Conservation (phyloP, 2,797 vertebrate species). For the Semotilus atromaculatus region DNA sequence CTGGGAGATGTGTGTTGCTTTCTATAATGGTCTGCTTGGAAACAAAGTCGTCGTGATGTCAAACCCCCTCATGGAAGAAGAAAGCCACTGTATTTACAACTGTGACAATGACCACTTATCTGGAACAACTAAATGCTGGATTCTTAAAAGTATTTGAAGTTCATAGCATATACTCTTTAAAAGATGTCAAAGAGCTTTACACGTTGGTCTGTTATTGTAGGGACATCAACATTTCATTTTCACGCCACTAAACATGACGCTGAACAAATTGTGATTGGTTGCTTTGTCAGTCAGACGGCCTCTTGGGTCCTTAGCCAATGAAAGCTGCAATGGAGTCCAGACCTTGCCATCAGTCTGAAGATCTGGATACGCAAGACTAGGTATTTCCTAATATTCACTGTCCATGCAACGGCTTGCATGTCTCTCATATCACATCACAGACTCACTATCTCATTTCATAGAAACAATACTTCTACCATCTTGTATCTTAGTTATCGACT, state of each 20-base stretch:
- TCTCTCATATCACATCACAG: neutral
- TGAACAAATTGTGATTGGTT: neutral
- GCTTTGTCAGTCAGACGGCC: neutral
- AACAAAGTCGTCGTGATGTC: neutral
- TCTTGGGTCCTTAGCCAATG: neutral
- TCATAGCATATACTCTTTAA: neutral
- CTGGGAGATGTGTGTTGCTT: neutral
- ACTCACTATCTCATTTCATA: neutral
- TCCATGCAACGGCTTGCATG: neutral
- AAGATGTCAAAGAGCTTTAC: neutral
- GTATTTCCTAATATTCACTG: constrained; percentile 1
- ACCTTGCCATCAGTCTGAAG: neutral
- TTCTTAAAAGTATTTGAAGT: neutral
- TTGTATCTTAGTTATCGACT: constrained; percentile 1
- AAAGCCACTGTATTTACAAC: neutral
- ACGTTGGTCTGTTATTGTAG: neutral
- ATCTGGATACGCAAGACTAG: neutral
- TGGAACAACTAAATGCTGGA: neutral
- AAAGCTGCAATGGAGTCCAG: neutral
- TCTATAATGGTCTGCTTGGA: neutral
- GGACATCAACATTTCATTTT: neutral
- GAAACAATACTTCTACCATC: neutral
- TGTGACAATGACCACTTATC: neutral
- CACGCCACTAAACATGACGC: neutral
- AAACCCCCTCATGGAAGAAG: neutral